A percentile compares a stretch with the other conserved stretches of the same genome.
These are phyloP conservation scores for Matsumyia berberina DNA, from an alignment of 2,888 invertebrate genomes.

Conservation along the genomic window DNA sequence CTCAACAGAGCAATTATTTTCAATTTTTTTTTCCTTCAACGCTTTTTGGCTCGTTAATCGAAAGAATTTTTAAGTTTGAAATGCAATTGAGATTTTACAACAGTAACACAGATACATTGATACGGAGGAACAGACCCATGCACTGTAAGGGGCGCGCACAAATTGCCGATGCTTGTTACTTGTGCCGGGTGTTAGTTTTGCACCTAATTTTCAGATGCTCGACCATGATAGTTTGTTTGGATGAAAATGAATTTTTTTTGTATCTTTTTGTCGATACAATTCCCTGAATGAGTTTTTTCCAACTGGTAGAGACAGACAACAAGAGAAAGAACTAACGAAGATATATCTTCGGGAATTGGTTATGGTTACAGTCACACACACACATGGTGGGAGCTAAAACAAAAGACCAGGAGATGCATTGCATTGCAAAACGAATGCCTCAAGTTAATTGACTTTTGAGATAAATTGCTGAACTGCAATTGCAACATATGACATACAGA, in stretches of 20 bases:
- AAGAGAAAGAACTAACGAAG: conserved; percentile 62
- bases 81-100: conserved; percentile 50
- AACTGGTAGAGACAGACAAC: conserved; percentile 22
- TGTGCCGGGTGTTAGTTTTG: conserved; percentile 68
- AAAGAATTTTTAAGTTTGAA: conserved; percentile 26
- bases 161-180: conserved; percentile 63
- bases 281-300: conserved; percentile 58
- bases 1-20: conserved; percentile 59
- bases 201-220: conserved; percentile 68
- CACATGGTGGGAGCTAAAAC: conserved; percentile 21
- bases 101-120: conserved; percentile 20
- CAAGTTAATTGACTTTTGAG: conserved; percentile 76
- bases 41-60: conserved; percentile 48
- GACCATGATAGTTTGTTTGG: conserved; percentile 54
- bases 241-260: no score
- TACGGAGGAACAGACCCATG: conserved; percentile 1
- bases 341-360: conserved; percentile 72
- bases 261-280: conserved; percentile 40
- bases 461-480: conserved; percentile 75
- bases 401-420: conserved; percentile 57
- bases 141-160: conserved; percentile 25
- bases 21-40: conserved; percentile 45
- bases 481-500: conserved; percentile 27
- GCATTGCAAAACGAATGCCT: conserved; percentile 72
- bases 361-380: conserved; percentile 36